These are phyloP conservation scores for Spodoptera picta DNA, from an alignment of 2,888 invertebrate genomes.

Conservation along the genomic window DNA sequence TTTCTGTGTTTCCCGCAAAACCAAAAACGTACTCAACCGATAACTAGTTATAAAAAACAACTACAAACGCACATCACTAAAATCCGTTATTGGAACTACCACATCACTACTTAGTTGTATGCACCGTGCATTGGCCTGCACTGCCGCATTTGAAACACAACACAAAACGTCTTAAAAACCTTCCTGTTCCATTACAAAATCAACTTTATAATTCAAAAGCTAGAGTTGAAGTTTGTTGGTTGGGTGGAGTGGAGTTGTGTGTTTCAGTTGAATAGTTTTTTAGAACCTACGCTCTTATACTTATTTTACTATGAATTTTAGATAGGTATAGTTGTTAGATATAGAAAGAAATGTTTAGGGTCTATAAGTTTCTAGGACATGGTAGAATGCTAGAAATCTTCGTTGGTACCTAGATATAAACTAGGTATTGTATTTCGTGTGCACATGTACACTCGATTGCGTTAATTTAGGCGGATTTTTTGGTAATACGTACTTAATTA, in stretches of 20 bases:
- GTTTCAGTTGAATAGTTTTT: constrained; percentile 68
- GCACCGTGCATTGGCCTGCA: constrained; percentile 89
- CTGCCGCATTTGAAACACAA: constrained; percentile 68
- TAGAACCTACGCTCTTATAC: constrained; percentile 86
- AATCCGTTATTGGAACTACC: constrained; percentile 59
- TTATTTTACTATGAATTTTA: constrained; percentile 88
- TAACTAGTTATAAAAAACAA: constrained; percentile 35
- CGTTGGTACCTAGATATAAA: constrained; percentile 62
- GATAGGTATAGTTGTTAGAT: constrained; percentile 84
- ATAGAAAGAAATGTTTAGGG: constrained; percentile 84
- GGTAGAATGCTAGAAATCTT: constrained; percentile 84
- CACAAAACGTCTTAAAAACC: constrained; percentile 64
- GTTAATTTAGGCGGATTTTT: too few species aligned
- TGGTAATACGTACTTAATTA: too few species aligned
- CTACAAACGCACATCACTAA: constrained; percentile 43
- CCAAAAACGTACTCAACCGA: constrained; percentile 1
- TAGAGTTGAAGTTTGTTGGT: constrained; percentile 41
- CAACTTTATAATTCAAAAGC: background rate
- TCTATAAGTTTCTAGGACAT: constrained; percentile 85
- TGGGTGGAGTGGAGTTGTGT: background rate
- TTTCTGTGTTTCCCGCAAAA: too few species aligned
- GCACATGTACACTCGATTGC: background rate
- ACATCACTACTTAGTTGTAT: constrained; percentile 87
- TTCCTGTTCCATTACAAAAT: constrained; percentile 40
- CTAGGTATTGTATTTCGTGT: constrained; percentile 8